Conservation (phyloP, 2,113 vertebrate species). For the Sturnira hondurensis region DNA sequence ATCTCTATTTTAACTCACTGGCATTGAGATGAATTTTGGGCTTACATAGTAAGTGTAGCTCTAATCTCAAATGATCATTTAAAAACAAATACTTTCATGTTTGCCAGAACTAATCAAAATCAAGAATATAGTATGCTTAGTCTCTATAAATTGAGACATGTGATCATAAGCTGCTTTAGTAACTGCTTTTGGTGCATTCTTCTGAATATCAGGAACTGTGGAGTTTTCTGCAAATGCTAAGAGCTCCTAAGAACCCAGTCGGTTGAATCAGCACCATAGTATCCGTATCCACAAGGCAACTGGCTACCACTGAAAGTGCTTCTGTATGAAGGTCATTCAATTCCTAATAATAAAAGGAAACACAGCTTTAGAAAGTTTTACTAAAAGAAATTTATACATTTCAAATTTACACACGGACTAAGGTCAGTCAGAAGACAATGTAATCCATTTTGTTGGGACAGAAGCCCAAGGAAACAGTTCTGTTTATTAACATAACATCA, state of each 20-base stretch:
- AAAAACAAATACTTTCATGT: conserved; percentile 8
- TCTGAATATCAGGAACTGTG: conserved; percentile 82
- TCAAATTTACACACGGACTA: background rate
- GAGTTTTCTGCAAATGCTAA: conserved; percentile 82
- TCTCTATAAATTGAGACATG: conserved; percentile 78
- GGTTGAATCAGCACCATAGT: conserved; percentile 82
- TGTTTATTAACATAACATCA: background rate
- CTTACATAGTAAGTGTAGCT: conserved; percentile 22
- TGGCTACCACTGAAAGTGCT: conserved; percentile 86
- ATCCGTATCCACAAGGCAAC: conserved; percentile 88
- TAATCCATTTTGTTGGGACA: background rate
- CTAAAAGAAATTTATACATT: background rate
- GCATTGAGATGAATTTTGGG: conserved; percentile 47
- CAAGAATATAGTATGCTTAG: conserved; percentile 54
- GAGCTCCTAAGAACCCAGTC: conserved; percentile 85
- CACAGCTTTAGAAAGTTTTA: conserved; percentile 2
- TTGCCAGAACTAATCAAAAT: conserved; percentile 23
- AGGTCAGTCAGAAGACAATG: background rate
- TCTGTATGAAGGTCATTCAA: conserved; percentile 88
- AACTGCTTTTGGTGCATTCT: conserved; percentile 86
- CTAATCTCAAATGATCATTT: background rate
- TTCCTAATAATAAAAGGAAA: conserved; percentile 78
- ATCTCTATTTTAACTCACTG: conserved; percentile 50
- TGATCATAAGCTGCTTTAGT: conserved; percentile 83
- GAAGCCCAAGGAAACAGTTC: background rate